Percentiles rank a stretch among this genome's conserved stretches.
phyloP scores from a whole-genome alignment of 2,797 vertebrate genomes.

The Peromyscus attwateri region DNA sequence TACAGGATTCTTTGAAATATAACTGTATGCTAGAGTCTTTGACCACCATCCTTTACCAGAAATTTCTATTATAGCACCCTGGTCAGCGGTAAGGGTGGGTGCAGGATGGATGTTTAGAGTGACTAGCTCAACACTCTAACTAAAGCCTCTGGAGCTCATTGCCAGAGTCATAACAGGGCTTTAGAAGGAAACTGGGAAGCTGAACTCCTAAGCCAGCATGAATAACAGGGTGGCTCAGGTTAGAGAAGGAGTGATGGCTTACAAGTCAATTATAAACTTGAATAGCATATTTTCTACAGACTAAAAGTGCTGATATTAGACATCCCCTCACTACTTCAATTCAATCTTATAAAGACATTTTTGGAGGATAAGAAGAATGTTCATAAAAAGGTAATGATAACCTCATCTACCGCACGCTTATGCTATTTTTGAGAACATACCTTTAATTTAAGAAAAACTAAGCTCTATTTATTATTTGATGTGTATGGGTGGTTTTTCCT shows the following conservation, averaged over 20 bases:
- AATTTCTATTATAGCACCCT: neutral
- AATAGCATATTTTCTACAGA: neutral
- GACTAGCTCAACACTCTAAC: neutral
- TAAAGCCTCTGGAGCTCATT: neutral
- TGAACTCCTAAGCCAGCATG: neutral
- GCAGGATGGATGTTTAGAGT: neutral
- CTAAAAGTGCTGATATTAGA: neutral
- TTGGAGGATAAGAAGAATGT: neutral
- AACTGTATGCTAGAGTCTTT: too few species aligned
- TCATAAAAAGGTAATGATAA: neutral
- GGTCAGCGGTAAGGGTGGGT: neutral
- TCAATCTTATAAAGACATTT: neutral
- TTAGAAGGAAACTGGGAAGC: too few species aligned
- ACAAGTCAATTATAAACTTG: neutral
- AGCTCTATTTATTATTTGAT: neutral
- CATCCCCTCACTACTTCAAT: neutral
- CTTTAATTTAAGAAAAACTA: neutral
- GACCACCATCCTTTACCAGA: neutral
- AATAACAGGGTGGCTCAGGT: neutral
- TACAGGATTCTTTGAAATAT: neutral
- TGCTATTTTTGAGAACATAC: neutral
- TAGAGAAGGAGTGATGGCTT: neutral
- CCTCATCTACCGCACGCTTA: neutral
- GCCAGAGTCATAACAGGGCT: neutral
- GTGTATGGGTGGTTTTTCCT: neutral